Evolutionary conservation across 2,888 invertebrate species (phyloP), one percentile per base, ranked within the genome.

Genomic region (Amphipyra tragopoginis): DNA sequence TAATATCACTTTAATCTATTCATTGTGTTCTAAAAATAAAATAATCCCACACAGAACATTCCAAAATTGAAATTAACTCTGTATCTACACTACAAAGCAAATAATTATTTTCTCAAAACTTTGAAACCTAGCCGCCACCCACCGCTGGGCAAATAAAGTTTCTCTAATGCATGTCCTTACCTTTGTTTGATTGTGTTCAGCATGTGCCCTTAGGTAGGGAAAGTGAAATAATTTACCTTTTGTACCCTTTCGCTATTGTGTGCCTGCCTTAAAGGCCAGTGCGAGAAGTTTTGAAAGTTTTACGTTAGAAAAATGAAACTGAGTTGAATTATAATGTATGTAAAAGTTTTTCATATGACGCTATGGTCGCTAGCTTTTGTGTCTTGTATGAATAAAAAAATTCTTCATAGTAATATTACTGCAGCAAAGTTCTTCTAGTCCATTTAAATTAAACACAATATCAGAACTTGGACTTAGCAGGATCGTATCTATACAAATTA

Each of bases 171-270:
- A 54, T 29, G 38, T 45, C 14, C 40, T 40, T 40, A 6, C 54
- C 54, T 45, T 45, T 54, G 45, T 54, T 14, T 45, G 39, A 29
- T 54, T 11, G 38, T 54, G 39, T 36, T 45, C 44, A 54, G 14
- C 14, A 14, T 10, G 3, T 54, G 11, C 54, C 54, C 53, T 53
- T 2, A 53, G 44, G 53, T 29, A 9, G 21, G 10, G 13, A 53
- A 45, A 45, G 67, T 51, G 21, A 38, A 64, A 42, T 58, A 50
- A 51, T 42, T 14, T 34, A 57, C 45, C 47, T 38, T 65, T 51
- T 49, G 49, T 65, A n/a, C 47, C 50, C 21, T 66, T 65, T 59
- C 33, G n/a, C 10, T 11, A 21, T 45, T 65, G 29, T 58, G 8
- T n/a, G 21, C 14, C 5, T 42, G 36, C 26, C 4, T 38, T 47